Evolutionary conservation across 1,140 invertebrate genomes (phyloP).

Genomic region (Pseudobourletiella spinata): DNA sequence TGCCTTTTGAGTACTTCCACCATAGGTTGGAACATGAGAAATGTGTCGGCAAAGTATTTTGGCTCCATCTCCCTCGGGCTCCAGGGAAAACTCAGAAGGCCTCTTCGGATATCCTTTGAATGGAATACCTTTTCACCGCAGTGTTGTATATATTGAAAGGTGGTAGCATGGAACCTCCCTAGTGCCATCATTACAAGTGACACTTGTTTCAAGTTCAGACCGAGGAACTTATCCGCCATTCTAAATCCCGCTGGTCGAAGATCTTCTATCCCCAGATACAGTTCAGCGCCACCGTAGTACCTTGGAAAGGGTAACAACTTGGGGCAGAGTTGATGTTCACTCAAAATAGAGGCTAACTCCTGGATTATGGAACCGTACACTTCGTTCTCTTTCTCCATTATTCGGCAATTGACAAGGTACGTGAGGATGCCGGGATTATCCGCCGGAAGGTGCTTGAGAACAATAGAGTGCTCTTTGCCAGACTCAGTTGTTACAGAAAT

Average conservation of each 20-base stretch:
- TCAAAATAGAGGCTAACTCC: background rate
- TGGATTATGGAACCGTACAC: background rate
- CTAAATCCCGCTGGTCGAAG: conserved; percentile 1
- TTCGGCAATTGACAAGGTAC: background rate
- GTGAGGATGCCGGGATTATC: background rate
- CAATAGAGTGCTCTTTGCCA: background rate
- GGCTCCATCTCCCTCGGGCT: background rate
- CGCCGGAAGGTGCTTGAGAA: background rate
- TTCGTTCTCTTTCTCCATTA: background rate
- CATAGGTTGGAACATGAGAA: background rate
- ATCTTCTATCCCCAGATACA: conserved; percentile 14
- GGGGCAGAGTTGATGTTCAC: background rate
- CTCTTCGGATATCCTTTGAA: background rate
- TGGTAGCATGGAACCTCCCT: conserved; percentile 9
- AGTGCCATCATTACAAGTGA: conserved; percentile 4
- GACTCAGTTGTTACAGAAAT: background rate
- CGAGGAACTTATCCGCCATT: conserved; percentile 9
- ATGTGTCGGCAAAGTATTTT: background rate
- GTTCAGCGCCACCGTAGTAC: background rate
- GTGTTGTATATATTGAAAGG: background rate
- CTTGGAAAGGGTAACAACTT: background rate
- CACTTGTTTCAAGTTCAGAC: background rate
- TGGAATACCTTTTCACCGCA: background rate
- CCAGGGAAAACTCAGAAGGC: background rate
- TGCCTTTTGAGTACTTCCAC: background rate